Conservation (phyloP, 2,113 vertebrate species). For the Lepidothrix coronata region DNA sequence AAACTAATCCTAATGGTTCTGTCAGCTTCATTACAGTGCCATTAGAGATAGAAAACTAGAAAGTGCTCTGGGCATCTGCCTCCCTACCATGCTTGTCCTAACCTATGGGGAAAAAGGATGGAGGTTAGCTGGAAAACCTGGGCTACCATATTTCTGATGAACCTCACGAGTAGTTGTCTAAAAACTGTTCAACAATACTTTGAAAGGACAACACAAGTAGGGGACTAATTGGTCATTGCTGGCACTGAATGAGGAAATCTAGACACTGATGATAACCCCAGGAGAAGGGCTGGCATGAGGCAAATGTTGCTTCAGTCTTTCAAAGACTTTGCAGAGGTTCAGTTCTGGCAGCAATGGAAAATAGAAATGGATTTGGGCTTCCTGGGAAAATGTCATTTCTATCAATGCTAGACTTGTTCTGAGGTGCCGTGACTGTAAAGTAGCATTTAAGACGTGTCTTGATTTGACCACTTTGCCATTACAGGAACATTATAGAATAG, state of each 20-base stretch:
- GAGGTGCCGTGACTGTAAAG: neutral
- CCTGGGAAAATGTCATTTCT: neutral
- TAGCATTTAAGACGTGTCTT: neutral
- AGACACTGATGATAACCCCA: neutral
- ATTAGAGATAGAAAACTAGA: constrained; percentile 31
- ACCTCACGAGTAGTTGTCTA: neutral
- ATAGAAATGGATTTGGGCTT: neutral
- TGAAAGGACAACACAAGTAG: neutral
- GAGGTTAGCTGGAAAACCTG: neutral
- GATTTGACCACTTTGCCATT: neutral
- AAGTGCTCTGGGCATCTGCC: neutral
- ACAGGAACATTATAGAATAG: neutral
- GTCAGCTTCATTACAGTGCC: constrained; percentile 46
- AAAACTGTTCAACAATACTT: neutral
- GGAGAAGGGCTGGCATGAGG: neutral
- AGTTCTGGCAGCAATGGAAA: neutral
- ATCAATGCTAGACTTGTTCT: neutral
- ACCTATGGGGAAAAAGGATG: neutral
- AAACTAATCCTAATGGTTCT: constrained; percentile 51
- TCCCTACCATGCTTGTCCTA: neutral
- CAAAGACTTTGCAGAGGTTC: neutral
- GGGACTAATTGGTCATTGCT: neutral
- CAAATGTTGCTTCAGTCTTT: neutral
- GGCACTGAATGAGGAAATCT: neutral
- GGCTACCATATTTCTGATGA: neutral